These are phyloP conservation scores for Zaprionus capensis DNA, from an alignment of 1,140 invertebrate genomes.

Conservation along the genomic window DNA sequence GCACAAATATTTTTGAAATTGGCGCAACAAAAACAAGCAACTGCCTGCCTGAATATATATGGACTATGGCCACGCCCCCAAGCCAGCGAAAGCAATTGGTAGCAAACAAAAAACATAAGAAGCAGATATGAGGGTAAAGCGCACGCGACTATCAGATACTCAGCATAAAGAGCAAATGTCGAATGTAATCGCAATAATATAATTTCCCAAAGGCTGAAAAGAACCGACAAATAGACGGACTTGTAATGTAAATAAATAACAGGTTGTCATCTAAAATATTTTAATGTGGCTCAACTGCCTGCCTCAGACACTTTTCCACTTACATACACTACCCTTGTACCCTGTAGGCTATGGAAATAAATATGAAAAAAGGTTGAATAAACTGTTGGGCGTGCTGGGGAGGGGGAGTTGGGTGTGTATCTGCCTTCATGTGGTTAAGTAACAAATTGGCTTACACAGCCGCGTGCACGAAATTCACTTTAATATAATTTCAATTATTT, in stretches of 20 bases:
- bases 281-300: not conserved
- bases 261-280: not conserved
- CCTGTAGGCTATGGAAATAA: not conserved
- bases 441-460: constrained; percentile 54
- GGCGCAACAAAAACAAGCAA: constrained; percentile 58
- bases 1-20: constrained; percentile 70
- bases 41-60: constrained; percentile 67
- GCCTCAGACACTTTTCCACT: not conserved
- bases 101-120: constrained; percentile 1
- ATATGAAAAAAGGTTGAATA: constrained; percentile 36
- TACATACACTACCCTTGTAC: not conserved
- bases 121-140: not conserved
- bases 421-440: constrained; percentile 31
- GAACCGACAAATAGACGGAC: not conserved
- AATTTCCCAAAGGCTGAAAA: not conserved
- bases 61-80: constrained; percentile 62
- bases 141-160: not conserved
- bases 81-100: constrained; percentile 42
- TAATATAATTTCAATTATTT: constrained; percentile 78
- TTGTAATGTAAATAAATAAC: not conserved
- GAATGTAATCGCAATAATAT: not conserved
- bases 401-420: not conserved
- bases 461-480: constrained; percentile 51
- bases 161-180: not conserved
- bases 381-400: constrained; percentile 15